Evolutionary conservation across 2,888 invertebrate species (phyloP), one percentile per base, ranked within the genome.

Genomic region (Phortica magna): DNA sequence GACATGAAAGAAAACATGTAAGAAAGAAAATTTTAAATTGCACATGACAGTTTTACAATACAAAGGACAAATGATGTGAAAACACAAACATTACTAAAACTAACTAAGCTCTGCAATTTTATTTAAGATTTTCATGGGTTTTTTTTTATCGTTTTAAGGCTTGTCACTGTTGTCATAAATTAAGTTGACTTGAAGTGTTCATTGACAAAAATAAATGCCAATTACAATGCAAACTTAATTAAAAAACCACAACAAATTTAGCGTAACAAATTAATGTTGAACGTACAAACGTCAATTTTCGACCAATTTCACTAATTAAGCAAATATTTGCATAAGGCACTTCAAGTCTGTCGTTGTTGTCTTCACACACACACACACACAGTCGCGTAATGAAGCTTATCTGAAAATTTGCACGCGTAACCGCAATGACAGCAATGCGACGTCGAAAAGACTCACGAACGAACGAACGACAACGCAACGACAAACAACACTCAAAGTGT

Each of bases 231-330:
- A 87, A 87, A 86, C 88, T 86, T 81, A 88, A 85, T 85, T 85
- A 88, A 88, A 88, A 88, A 71, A 17, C 31, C 39, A 86, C 86
- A 86, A 80, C 81, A 75, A 83, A 75, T 75, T 68, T 61, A 72
- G 67, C 67, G 73, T n/a, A 42, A 14, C 48, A 48, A 48, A 48
- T 48, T 48, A 12, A 14, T 48, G 14, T 48, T 48, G 14, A 48
- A 12, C 31, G 2, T 14, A 9, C 48, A 14, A 48, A 14, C 14
- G 48, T 14, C 48, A 48, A 48, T 48, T 9, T 14, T 80, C 81
- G 78, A 78, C 79, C 82, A 71, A 86, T 88, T 86, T 83, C 81
- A 88, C 88, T 88, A 87, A 87, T 87, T 88, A 86, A 83, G 87
- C 87, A 88, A 88, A 87, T 87, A 88, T 87, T 88, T 85, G 80